Percentiles rank a stretch among this genome's conserved stretches.
Evolutionary conservation across 1,140 invertebrate genomes (phyloP).

Genomic region (Oppia nitens): DNA sequence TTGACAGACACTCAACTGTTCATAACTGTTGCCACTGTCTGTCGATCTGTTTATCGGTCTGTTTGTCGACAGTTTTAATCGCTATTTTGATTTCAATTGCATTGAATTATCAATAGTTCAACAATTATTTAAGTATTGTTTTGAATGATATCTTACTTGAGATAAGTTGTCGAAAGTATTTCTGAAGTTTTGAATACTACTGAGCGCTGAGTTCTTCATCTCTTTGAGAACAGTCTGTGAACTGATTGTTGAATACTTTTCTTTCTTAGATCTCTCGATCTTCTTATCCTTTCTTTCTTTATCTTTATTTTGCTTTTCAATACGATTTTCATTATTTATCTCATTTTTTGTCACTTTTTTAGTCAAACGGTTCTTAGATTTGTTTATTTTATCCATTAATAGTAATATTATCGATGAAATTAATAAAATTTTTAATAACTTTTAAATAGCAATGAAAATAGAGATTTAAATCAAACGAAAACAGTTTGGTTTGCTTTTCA

Average conservation of each 20-base stretch:
- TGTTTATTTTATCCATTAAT: too few relatives aligned
- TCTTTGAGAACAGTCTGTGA: background rate
- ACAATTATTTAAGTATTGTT: background rate
- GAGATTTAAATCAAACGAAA: too few relatives aligned
- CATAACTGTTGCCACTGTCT: conserved; percentile 18
- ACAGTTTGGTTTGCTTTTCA: too few relatives aligned
- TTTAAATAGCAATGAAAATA: too few relatives aligned
- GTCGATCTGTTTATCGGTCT: background rate
- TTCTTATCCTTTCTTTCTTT: background rate
- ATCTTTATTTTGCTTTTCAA: background rate
- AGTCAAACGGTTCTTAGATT: background rate
- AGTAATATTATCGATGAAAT: too few relatives aligned
- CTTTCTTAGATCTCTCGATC: background rate
- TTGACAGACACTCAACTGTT: conserved; percentile 5
- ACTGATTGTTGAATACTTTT: background rate
- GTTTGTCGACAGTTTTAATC: background rate
- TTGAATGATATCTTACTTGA: background rate
- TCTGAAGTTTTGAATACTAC: background rate
- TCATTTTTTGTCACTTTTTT: background rate
- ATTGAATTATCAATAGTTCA: background rate
- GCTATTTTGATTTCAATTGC: background rate
- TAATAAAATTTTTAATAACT: too few relatives aligned
- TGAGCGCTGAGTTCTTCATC: background rate
- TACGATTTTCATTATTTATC: background rate
- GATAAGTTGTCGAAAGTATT: background rate